Base-by-base conservation (phyloP, 1,140 invertebrate species). In the Patella vulgata region DNA sequence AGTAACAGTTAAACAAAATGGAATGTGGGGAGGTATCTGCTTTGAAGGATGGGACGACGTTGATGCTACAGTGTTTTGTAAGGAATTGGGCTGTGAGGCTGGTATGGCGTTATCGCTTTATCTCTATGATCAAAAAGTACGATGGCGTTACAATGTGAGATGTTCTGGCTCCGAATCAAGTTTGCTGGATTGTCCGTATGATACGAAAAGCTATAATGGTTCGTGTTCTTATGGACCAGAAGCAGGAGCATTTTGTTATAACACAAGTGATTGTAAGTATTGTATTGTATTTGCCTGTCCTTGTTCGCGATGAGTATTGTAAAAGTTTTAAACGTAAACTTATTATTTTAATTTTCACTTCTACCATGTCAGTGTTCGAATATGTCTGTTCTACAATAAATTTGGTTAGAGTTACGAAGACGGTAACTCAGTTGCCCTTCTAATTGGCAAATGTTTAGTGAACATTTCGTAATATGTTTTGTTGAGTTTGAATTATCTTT, bases 11-110 rank as follows among this genome's bases (percentile, higher is more conserved):
- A 65, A 69, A 21, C 59, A 75, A 17, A 75, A 75, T 44, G 73
- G 73, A 8, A 68, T 63, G 12, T 80, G 76, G 76, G 76, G 78
- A 9, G 73, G 69, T 19, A 60, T 80, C 5, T 80, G 77, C 55
- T 44, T 36, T 42, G 59, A 70, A 23, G 65, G 63, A 2, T 2
- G 63, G 25, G 62, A 63, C 19, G 63, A 70, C 19, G 59, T 54
- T 8, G 74, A 68, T 25, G 76, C 76, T 0, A 66, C 57, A 9
- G 73, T 80, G 5, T 43, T 77, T n/a, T 80, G 78, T 61, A 53
- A 60, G 28, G 64, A 74, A 42, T 33, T 70, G 31, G 64, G 58
- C n/a, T 55, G 66, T 59, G 51, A 48, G 6, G 11, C 28, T 4
- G 1, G 31, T 27, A 21, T 46, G 5, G 50, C 28, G 2, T 31